Percentiles rank a stretch among this genome's conserved stretches.
These are phyloP conservation scores for Centropyge bicolor DNA, from an alignment of 2,797 vertebrate species.

Conservation along the genomic window DNA sequence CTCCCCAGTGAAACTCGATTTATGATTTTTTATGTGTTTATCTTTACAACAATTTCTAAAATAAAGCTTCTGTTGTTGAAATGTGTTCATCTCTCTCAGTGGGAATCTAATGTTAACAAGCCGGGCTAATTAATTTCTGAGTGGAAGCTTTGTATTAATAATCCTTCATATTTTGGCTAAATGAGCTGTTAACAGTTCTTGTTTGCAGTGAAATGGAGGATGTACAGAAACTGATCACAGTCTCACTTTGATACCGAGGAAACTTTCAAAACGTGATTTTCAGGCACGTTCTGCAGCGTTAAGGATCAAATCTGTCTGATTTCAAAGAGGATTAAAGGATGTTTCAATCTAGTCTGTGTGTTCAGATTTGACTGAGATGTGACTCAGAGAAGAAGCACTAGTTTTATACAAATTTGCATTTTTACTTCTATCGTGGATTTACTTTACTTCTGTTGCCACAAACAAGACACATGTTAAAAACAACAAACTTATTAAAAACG, in stretches of 20 bases:
- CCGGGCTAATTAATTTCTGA: slow-evolving; percentile 1
- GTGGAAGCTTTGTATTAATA: background rate
- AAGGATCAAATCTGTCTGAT: background rate
- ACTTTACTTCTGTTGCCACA: slow-evolving; percentile 4
- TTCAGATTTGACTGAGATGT: background rate
- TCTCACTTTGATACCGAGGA: background rate
- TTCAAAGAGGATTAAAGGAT: accelerated
- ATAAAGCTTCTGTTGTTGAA: background rate
- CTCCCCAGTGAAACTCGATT: background rate
- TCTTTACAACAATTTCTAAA: background rate
- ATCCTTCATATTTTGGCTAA: background rate
- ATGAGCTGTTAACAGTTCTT: background rate
- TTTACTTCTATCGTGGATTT: background rate
- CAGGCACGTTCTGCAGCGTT: background rate
- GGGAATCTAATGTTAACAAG: background rate
- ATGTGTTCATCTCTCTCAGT: background rate
- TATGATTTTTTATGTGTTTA: background rate
- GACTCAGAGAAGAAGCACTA: background rate
- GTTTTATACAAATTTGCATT: background rate
- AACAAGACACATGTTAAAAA: slow-evolving; percentile 25
- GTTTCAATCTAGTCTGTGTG: background rate
- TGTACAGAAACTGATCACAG: background rate
- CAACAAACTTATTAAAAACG: slow-evolving; percentile 36
- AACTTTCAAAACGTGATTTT: background rate
- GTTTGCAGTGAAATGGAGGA: background rate